These are phyloP conservation scores for Trachelus stipa DNA, from an alignment of 2,888 invertebrate genomes.

Conservation along the genomic window DNA sequence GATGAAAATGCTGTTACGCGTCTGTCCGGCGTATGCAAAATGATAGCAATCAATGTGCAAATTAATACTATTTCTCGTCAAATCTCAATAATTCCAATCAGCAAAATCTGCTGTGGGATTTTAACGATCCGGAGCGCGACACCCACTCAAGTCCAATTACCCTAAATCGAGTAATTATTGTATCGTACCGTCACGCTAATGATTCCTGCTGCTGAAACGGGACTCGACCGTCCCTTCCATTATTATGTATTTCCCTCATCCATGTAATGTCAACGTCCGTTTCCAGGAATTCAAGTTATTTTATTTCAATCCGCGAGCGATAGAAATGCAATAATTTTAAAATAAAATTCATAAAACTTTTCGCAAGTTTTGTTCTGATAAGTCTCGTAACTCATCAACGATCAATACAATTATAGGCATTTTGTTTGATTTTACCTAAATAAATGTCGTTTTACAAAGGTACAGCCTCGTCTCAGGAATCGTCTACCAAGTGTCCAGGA, in stretches of 20 bases:
- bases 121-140: neutral
- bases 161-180: conserved; percentile 26
- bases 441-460: neutral
- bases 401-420: neutral
- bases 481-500: neutral
- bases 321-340: neutral
- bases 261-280: neutral
- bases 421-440: neutral
- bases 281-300: neutral
- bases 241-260: neutral
- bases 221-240: neutral
- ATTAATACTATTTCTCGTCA: conserved; percentile 53
- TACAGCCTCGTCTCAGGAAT: neutral
- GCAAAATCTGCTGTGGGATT: conserved; percentile 39
- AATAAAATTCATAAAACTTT: neutral
- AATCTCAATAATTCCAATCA: conserved; percentile 59
- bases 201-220: neutral
- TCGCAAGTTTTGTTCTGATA: neutral
- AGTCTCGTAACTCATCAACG: neutral
- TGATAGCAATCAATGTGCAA: conserved; percentile 45
- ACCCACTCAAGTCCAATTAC: conserved; percentile 30
- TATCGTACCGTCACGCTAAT: conserved; percentile 17
- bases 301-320: too few species aligned
- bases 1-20: conserved; percentile 9
- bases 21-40: conserved; percentile 22